Conservation (phyloP, 1,140 invertebrate genomes). For the Dendrolimus punctatus region DNA sequence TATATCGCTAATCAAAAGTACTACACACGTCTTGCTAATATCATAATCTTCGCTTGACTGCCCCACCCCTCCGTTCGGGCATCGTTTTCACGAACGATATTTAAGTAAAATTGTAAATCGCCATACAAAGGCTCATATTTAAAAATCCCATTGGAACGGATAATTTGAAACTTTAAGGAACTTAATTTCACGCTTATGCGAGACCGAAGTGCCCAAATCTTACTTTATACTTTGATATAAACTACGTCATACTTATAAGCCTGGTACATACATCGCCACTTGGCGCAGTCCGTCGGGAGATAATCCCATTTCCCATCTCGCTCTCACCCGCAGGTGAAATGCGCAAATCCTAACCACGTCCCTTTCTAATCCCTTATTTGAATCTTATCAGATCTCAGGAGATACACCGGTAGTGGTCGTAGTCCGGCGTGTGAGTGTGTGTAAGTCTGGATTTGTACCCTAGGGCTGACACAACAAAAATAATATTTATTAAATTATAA, state of each 20-base stretch:
- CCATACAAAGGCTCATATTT: too few species aligned
- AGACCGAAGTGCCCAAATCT: slow-evolving; percentile 9
- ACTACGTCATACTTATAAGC: slow-evolving; percentile 1
- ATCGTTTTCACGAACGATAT: too few species aligned
- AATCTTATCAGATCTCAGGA: slow-evolving; percentile 73
- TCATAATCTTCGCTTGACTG: too few species aligned
- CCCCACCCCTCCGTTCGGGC: too few species aligned
- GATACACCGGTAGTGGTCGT: slow-evolving; percentile 58
- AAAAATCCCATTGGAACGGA: neutral
- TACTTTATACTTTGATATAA: neutral
- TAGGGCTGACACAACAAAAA: slow-evolving; percentile 37
- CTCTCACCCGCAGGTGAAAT: slow-evolving; percentile 33
- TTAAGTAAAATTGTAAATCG: too few species aligned
- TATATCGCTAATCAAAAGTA: too few species aligned
- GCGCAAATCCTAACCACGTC: slow-evolving; percentile 60
- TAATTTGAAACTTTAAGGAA: slow-evolving; percentile 1
- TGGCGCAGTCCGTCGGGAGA: slow-evolving; percentile 56
- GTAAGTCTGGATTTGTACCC: slow-evolving; percentile 42
- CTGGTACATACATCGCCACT: slow-evolving; percentile 20
- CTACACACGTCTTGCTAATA: too few species aligned
- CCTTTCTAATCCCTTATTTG: slow-evolving; percentile 73
- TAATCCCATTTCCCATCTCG: slow-evolving; percentile 57
- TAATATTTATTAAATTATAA: neutral
- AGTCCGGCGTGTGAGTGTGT: slow-evolving; percentile 41
- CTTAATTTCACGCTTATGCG: slow-evolving; percentile 12